Evolutionary conservation across 2,113 vertebrate species (phyloP), one percentile per base, ranked within the genome.

Genomic region (Electrona antarctica): DNA sequence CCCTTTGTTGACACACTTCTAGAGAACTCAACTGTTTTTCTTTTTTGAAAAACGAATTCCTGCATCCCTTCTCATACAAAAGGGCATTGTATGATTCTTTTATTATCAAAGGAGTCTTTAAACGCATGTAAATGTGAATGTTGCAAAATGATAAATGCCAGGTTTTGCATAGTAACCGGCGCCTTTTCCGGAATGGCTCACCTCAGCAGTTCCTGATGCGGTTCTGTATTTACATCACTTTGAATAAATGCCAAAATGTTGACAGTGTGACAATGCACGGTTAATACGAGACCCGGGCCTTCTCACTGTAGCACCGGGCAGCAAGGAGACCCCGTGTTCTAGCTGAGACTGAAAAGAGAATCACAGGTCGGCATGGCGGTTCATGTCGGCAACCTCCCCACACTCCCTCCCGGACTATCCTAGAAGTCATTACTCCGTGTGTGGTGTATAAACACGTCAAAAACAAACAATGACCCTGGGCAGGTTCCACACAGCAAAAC

Each of bases 371-470:
- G 58, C 56, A 59, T 65, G 28, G 54, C 2, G 63, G 66, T 57
- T 70, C 62, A 13, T 62, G 82, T 80, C 73, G 56, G 81, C 76
- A 57, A 71, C 63, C 71, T 6, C 33, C 33, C 47, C 9, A 11
- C 45, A 21, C 47, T 47, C 48, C 28, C 45, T 62, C 47, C 65
- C 60, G 14, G 77, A 77, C 83, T 79, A 71, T 79, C 75, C 69
- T 70, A 83, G 80, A 82, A 85, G 81, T 86, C 85, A 81, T 89
- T 84, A 74, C 85, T 84, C 86, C 82, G 79, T 88, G 86, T 92
- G 81, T 93, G 77, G 77, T 89, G 90, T 93, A 88, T 91, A 92
- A 93, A 92, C 88, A 92, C 45, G 58, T 86, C 79, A 69, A 90
- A 92, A 92, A 92, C 90, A 92, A 91, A 91, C 92, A 91, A 69